These are phyloP conservation scores for Chironomus tentans DNA, from an alignment of 2,888 invertebrate genomes.

Conservation along the genomic window DNA sequence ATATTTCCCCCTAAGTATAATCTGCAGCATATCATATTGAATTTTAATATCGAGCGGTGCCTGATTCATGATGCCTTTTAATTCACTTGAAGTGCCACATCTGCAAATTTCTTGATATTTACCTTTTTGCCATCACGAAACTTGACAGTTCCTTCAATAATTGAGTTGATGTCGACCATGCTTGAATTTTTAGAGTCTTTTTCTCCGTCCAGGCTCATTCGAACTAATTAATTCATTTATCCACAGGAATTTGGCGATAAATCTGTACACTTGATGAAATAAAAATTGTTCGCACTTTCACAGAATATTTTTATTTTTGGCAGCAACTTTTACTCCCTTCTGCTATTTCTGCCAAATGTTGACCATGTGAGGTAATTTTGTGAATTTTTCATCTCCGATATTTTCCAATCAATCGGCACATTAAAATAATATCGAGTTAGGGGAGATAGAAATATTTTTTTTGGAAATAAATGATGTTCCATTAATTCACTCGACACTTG, in stretches of 20 bases:
- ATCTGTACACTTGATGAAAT: no score
- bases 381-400: no score
- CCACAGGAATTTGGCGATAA: background rate
- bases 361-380: no score
- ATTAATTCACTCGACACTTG: background rate
- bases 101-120: slow-evolving; percentile 29
- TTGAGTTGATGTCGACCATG: slow-evolving; percentile 74
- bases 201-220: background rate
- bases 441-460: background rate
- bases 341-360: no score
- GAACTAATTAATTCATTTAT: background rate
- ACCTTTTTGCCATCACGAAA: slow-evolving; percentile 87
- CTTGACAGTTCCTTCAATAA: slow-evolving; percentile 83
- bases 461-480: background rate
- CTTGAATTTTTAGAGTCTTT: background rate
- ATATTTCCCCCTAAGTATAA: no score
- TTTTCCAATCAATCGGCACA: no score
- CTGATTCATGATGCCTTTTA: no score
- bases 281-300: background rate
- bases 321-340: no score
- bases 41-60: no score
- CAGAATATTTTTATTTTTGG: background rate
- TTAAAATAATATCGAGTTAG: no score
- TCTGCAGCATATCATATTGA: no score
- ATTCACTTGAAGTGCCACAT: no score